Percentiles rank a stretch among this genome's conserved stretches.
Conservation (phyloP, 2,113 vertebrate species). For the Haemorhous mexicanus region DNA sequence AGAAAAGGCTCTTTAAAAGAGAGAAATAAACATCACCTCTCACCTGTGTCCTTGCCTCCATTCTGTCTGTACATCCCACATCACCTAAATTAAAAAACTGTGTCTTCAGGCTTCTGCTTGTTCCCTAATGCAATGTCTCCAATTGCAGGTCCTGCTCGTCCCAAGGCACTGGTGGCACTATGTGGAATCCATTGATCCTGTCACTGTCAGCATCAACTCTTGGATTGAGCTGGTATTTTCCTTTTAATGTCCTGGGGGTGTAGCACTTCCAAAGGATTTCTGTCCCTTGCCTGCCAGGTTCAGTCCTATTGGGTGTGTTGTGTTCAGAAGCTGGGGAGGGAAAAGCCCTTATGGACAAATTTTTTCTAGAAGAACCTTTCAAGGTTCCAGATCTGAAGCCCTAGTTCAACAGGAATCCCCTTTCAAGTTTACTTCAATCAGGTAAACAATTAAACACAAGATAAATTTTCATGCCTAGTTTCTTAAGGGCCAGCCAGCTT, state of each 20-base stretch:
- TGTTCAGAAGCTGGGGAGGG: background rate
- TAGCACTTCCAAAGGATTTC: background rate
- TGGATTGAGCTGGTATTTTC: constrained; percentile 92
- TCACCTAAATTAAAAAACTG: background rate
- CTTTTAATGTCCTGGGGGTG: background rate
- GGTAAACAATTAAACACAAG: background rate
- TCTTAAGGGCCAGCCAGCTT: background rate
- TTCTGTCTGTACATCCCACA: background rate
- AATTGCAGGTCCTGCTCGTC: constrained; percentile 88
- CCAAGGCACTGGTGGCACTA: constrained; percentile 99
- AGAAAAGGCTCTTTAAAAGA: background rate
- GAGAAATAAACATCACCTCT: background rate
- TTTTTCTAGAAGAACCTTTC: background rate
- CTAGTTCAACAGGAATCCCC: background rate
- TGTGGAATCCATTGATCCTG: constrained; percentile 89
- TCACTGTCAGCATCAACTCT: constrained; percentile 93
- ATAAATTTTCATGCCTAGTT: background rate
- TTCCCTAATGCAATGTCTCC: background rate
- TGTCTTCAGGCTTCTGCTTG: background rate
- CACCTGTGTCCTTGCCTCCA: background rate
- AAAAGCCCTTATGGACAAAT: background rate
- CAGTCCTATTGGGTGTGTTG: background rate
- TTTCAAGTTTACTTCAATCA: background rate
- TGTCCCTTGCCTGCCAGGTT: background rate
- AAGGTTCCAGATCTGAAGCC: background rate